Percentiles rank a stretch among this genome's conserved stretches.
Conservation (phyloP, 1,140 invertebrate species). For the Lepeophtheirus salmonis region DNA sequence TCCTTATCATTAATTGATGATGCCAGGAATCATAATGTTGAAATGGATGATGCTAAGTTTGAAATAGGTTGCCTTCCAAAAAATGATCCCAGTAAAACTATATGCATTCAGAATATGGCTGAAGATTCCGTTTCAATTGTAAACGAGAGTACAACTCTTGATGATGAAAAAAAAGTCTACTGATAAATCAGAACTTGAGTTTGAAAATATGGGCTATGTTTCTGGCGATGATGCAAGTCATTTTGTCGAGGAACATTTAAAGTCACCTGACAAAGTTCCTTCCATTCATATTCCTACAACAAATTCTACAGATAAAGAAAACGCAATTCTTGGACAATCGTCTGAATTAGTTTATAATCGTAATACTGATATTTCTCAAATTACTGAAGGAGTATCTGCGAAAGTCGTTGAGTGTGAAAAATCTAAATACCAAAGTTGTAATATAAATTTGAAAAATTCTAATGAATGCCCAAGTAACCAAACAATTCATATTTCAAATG, state of each 20-base stretch:
- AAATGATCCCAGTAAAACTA: background rate
- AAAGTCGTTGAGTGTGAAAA: too few relatives aligned
- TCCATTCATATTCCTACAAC: background rate
- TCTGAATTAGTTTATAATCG: too few relatives aligned
- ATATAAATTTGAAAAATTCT: too few relatives aligned
- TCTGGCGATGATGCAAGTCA: slow-evolving; percentile 12
- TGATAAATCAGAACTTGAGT: slow-evolving; percentile 2
- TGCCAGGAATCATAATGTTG: background rate
- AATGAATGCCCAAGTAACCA: too few relatives aligned
- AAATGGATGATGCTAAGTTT: background rate
- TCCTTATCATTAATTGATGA: too few relatives aligned
- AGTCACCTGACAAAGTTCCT: background rate
- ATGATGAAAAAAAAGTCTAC: background rate
- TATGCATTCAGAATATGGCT: background rate
- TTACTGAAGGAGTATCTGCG: too few relatives aligned
- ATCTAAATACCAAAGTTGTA: too few relatives aligned
- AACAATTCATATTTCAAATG: too few relatives aligned
- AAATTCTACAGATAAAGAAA: background rate
- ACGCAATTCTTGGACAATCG: too few relatives aligned
- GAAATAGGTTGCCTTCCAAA: too few relatives aligned
- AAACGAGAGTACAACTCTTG: background rate
- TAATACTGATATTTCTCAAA: too few relatives aligned
- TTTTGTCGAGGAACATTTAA: slow-evolving; percentile 3
- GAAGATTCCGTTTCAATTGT: background rate
- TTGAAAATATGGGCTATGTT: slow-evolving; percentile 14